Evolutionary conservation across 2,888 invertebrate genomes (phyloP), one percentile per base, ranked within the genome.

Genomic region (Coenonympha arcania): DNA sequence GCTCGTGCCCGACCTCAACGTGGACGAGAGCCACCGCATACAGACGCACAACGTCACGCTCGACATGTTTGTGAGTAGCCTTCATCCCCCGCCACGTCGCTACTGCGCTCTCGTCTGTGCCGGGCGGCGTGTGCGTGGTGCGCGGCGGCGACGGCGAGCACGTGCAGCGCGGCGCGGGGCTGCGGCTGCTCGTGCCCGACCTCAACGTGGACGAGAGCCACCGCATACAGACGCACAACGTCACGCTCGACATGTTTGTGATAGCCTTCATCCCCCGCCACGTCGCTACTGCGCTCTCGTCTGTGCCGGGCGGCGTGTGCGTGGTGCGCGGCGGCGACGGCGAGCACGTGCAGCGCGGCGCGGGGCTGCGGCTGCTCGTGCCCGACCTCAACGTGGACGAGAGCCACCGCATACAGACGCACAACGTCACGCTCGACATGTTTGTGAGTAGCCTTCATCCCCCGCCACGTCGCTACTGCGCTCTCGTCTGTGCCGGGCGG

Each of bases 351-450:
- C 89, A 91, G 68, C 86, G 87, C 59, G 90, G 88, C 65, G 91
- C 71, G 56, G 90, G 89, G 1, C 76, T 91, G 50, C 76, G 81
- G 45, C 85, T 87, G 65, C 82, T 90, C 63, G 92, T 93, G 64
- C 91, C 93, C 47, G 91, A 90, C 67, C 62, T 84, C 69, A 85
- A 83, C 71, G 60, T 63, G 9, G 85, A 85, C 76, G 82, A 85
- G 78, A 76, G 78, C 71, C 84, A 84, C 60, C 72, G 82, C 62
- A 78, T 85, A 52, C 85, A 85, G 73, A 62, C 74, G 60, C 96
- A 97, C 75, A 91, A 92, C 55, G 92, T 95, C 57, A 92, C 92
- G 63, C 89, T 98, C 59, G 89, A 90, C 51, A 91, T 95, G 89
- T 90, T 96, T 84, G 92, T 90, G 76, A 90, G 89, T 88, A 57